Conservation (phyloP, 2,797 vertebrate species). For the Microctenopoma stevenorrisi region DNA sequence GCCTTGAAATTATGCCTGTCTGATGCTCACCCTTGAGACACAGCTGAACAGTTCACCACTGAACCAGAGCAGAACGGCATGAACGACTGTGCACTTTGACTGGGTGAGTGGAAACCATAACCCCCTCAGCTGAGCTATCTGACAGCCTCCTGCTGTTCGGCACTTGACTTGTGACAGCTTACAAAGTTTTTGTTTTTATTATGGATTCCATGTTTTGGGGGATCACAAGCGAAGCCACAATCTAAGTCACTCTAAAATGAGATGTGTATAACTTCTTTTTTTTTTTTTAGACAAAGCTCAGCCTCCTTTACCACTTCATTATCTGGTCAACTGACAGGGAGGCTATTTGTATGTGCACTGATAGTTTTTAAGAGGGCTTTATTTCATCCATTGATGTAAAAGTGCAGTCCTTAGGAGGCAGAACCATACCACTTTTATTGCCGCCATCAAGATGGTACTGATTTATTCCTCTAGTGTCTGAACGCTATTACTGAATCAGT, state of each 20-base stretch:
- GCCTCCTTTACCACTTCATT: slow-evolving; percentile 8
- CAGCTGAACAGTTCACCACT: slow-evolving; percentile 79
- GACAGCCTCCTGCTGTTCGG: slow-evolving; percentile 78
- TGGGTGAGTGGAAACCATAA: slow-evolving; percentile 68
- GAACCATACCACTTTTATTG: neutral
- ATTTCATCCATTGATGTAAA: neutral
- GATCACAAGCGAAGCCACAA: slow-evolving; percentile 46
- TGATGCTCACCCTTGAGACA: slow-evolving; percentile 77
- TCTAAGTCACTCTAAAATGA: slow-evolving; percentile 16
- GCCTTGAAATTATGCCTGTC: slow-evolving; percentile 77
- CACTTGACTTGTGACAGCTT: slow-evolving; percentile 71
- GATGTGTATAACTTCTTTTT: slow-evolving; percentile 40
- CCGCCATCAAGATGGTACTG: neutral
- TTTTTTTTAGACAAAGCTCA: slow-evolving; percentile 5
- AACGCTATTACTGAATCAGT: neutral
- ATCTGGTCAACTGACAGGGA: slow-evolving; percentile 11
- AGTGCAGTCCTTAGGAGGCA: neutral
- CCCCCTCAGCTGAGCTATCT: slow-evolving; percentile 59
- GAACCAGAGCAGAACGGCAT: slow-evolving; percentile 69
- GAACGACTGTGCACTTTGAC: slow-evolving; percentile 78
- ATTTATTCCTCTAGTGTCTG: slow-evolving; percentile 11
- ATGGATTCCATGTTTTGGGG: slow-evolving; percentile 57
- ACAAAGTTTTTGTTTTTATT: slow-evolving; percentile 66
- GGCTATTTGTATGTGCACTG: neutral
- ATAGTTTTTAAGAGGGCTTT: neutral